Evolutionary conservation across 2,888 invertebrate genomes (phyloP), one percentile per base, ranked within the genome.

Genomic region (Fabriciana adippe): DNA sequence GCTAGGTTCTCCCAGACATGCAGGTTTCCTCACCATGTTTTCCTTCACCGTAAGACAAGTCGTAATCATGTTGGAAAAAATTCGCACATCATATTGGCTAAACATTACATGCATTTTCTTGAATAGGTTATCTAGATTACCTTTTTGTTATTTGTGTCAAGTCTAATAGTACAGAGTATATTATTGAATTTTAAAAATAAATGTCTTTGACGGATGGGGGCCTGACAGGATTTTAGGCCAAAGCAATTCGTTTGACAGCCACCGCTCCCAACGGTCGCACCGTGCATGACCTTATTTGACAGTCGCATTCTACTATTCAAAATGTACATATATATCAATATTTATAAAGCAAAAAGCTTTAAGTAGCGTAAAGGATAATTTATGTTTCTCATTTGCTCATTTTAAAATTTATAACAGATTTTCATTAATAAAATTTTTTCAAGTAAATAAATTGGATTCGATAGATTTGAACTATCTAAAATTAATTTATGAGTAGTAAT

Each of bases 261-360:
- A 31, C 60, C 50, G 60, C 31, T 60, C 60, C 50, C 35, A 31
- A 50, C n/a, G 8, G 50, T 60, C n/a, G 31, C 50, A 35, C 51
- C 21, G 31, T 61, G 35, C 35, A 13, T 35, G 50, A 4, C 41
- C 61, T 51, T 61, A 61, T 61, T 51, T 35, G 18, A 5, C 2
- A 61, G 11, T 16, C n/a, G 11, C 18, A 47, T 57, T 47, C 47
- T 59, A 48, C 48, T 48, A 59, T 31, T 48, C n/a, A 48, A 48
- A 59, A 59, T 21, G 35, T 41, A 11, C 11, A 11, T 31, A 26
- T 59, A 6, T n/a, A 48, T 59, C 48, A 48, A 59, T 59, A 59
- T 59, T 59, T 48, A 48, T 59, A 13, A 48, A n/a, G 59, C 59
- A 48, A 59, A 59, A 48, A 59, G 21, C 5, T 55, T 55, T 15